phyloP scores from a whole-genome alignment of 2,888 invertebrate species.

The Sepioteuthis lessoniana region DNA sequence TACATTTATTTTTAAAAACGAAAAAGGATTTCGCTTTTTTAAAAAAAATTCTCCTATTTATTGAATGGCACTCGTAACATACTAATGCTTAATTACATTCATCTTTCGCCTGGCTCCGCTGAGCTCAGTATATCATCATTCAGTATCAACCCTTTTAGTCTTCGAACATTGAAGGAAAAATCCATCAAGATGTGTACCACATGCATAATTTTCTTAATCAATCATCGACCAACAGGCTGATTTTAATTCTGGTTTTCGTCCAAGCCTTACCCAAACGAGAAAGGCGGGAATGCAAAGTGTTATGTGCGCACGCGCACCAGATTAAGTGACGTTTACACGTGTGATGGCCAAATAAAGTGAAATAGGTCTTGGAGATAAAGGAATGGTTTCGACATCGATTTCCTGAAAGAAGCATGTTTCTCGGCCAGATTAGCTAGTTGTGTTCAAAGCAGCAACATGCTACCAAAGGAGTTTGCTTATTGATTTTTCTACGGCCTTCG shows the following conservation, averaged over 20 bases:
- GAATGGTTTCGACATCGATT: not conserved
- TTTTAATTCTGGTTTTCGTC: not conserved
- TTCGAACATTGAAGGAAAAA: not conserved
- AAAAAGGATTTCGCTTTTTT: no score
- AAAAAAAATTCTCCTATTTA: no score
- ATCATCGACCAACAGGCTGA: not conserved
- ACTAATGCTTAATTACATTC: no score
- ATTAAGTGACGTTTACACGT: conserved; percentile 13
- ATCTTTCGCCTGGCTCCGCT: no score
- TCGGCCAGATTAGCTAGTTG: not conserved
- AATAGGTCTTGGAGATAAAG: not conserved
- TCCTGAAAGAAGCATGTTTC: not conserved
- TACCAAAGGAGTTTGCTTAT: not conserved
- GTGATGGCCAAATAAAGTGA: not conserved
- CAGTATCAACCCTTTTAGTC: not conserved
- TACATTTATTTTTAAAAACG: no score
- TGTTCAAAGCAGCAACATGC: not conserved
- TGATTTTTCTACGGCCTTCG: not conserved
- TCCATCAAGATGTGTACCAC: not conserved
- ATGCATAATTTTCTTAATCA: not conserved
- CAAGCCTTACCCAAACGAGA: not conserved
- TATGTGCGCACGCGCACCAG: not conserved
- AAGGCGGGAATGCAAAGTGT: not conserved
- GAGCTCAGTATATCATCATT: no score
- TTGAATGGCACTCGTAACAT: no score